A percentile compares a stretch with the other conserved stretches of the same genome.
These are phyloP conservation scores for Drosophila nikananu DNA, from an alignment of 1,140 invertebrate genomes.

Conservation along the genomic window DNA sequence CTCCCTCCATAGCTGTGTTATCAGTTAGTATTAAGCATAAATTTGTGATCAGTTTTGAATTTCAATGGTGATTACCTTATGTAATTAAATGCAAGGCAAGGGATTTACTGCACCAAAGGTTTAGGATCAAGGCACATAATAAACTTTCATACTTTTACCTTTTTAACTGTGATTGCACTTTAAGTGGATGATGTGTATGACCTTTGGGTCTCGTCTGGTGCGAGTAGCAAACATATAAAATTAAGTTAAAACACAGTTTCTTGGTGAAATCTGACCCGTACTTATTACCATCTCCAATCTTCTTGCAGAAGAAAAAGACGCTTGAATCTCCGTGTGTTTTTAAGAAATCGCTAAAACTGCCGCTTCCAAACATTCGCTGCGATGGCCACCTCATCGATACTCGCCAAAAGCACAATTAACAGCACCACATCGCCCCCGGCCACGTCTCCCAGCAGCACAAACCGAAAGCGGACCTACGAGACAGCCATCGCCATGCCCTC, in stretches of 20 bases:
- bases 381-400: slow-evolving; percentile 84
- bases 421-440: slow-evolving; percentile 45
- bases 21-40: not conserved
- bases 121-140: not conserved
- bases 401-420: slow-evolving; percentile 80
- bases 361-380: slow-evolving; percentile 67
- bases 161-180: not conserved
- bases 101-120: not conserved
- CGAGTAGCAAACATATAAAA: not conserved
- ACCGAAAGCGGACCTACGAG: slow-evolving; percentile 79
- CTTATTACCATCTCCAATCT: not conserved
- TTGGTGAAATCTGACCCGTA: not conserved
- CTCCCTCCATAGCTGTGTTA: too few species aligned
- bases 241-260: too few species aligned
- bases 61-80: not conserved
- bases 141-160: not conserved
- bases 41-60: not conserved
- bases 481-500: slow-evolving; percentile 77
- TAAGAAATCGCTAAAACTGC: slow-evolving; percentile 66
- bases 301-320: slow-evolving; percentile 16
- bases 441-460: slow-evolving; percentile 24
- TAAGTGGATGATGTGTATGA: not conserved
- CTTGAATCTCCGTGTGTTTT: slow-evolving; percentile 31
- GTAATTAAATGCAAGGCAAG: not conserved
- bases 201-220: too few species aligned